Conservation (phyloP, 2,888 invertebrate species). For the Empis livida region DNA sequence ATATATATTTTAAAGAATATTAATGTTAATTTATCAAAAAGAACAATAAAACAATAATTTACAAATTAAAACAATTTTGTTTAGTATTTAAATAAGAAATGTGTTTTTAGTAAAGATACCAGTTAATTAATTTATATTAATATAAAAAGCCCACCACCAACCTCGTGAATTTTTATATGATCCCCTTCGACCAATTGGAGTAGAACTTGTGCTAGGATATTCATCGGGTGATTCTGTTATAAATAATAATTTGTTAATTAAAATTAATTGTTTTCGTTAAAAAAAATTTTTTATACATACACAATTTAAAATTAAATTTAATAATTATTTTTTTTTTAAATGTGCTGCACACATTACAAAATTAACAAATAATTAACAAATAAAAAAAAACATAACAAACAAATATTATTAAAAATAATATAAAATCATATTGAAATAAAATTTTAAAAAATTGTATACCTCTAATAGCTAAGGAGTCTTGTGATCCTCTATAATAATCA, state of each 20-base stretch:
- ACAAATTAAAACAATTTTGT: too few relatives aligned
- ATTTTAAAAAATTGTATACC: conserved; percentile 41
- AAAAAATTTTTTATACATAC: too few relatives aligned
- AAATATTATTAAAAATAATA: conserved; percentile 9
- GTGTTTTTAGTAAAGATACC: too few relatives aligned
- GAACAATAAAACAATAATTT: too few relatives aligned
- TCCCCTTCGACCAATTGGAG: conserved; percentile 64
- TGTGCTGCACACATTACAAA: too few relatives aligned
- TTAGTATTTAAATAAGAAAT: too few relatives aligned
- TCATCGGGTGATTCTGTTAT: conserved; percentile 36
- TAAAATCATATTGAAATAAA: conserved; percentile 10
- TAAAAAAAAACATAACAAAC: conserved; percentile 9
- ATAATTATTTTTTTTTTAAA: too few relatives aligned
- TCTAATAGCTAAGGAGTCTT: conserved; percentile 74
- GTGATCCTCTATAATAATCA: conserved; percentile 84
- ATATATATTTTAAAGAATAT: too few relatives aligned
- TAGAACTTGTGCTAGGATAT: conserved; percentile 43
- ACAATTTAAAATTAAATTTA: too few relatives aligned
- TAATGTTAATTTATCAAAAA: too few relatives aligned
- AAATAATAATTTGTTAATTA: background rate
- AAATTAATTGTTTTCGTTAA: too few relatives aligned
- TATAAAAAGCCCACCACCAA: conserved; percentile 37
- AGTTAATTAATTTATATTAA: background rate
- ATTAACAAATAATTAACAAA: conserved; percentile 9
- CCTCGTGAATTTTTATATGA: conserved; percentile 82